Evolutionary conservation across 1,140 invertebrate genomes (phyloP).

Genomic region (Aphaenogaster ashmeadi): DNA sequence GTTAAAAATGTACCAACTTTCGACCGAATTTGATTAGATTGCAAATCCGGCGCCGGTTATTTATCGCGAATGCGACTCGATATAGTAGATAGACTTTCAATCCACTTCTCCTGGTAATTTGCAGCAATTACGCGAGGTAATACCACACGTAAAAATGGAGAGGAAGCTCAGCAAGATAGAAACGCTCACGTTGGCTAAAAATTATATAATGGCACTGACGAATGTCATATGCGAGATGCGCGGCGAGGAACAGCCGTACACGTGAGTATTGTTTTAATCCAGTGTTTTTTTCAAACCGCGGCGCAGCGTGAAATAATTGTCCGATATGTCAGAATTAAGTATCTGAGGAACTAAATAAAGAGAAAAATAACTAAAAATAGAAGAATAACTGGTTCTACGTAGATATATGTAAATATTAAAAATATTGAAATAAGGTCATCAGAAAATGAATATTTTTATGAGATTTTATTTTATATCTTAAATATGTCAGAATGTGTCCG

Average conservation of each 20-base stretch:
- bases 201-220: slow-evolving; percentile 96
- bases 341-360: background rate
- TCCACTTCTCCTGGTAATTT: slow-evolving; percentile 70
- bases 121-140: slow-evolving; percentile 94
- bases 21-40: slow-evolving; percentile 28
- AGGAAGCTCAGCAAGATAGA: slow-evolving; percentile 95
- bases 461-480: background rate
- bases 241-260: slow-evolving; percentile 90
- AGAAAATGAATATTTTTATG: background rate
- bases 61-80: slow-evolving; percentile 15
- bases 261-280: slow-evolving; percentile 81
- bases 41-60: slow-evolving; percentile 13
- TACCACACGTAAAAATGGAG: slow-evolving; percentile 95
- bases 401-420: too few species aligned
- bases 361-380: too few species aligned
- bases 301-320: background rate
- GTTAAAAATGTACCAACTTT: slow-evolving; percentile 41
- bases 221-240: slow-evolving; percentile 95
- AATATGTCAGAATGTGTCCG: background rate
- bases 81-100: slow-evolving; percentile 35
- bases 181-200: slow-evolving; percentile 95
- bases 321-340: background rate
- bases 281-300: background rate
- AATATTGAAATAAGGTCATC: background rate
- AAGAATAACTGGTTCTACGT: background rate